Evolutionary conservation across 2,113 vertebrate species (phyloP).

Genomic region (Taxidea taxus): DNA sequence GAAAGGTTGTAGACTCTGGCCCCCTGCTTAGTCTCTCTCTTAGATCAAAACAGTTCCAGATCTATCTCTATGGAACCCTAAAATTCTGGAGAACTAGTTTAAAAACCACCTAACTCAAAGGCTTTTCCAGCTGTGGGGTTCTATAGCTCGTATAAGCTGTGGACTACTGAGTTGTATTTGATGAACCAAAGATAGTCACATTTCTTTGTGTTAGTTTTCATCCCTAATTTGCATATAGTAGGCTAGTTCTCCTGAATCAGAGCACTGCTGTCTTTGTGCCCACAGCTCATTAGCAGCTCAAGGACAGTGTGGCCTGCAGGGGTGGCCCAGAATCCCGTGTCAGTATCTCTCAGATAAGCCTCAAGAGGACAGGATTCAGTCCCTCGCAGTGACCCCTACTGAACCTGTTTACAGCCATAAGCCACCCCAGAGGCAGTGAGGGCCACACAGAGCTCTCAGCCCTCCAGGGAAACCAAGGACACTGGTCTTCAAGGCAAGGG

Average conservation of each 20-base stretch:
- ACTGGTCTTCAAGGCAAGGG: background rate
- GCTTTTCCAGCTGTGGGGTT: background rate
- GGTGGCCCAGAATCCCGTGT: background rate
- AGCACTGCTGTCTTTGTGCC: background rate
- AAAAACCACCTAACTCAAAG: background rate
- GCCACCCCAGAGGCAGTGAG: background rate
- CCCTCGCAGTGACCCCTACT: background rate
- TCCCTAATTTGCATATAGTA: background rate
- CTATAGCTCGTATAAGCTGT: background rate
- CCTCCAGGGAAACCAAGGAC: background rate
- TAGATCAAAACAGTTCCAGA: background rate
- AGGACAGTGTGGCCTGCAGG: background rate
- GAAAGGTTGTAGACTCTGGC: background rate
- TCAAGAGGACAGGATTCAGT: background rate
- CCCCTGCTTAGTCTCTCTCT: background rate
- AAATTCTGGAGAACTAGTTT: background rate
- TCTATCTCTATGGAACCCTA: background rate
- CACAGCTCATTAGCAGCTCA: background rate
- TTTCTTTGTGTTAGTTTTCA: background rate
- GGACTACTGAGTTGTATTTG: background rate
- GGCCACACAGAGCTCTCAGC: background rate
- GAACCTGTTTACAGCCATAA: background rate
- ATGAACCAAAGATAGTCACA: background rate
- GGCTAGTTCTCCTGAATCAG: background rate
- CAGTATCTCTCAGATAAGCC: background rate